Percentiles rank a stretch among this genome's conserved stretches.
Evolutionary conservation across 2,888 invertebrate species (phyloP).

Genomic region (Pterostichus niger): DNA sequence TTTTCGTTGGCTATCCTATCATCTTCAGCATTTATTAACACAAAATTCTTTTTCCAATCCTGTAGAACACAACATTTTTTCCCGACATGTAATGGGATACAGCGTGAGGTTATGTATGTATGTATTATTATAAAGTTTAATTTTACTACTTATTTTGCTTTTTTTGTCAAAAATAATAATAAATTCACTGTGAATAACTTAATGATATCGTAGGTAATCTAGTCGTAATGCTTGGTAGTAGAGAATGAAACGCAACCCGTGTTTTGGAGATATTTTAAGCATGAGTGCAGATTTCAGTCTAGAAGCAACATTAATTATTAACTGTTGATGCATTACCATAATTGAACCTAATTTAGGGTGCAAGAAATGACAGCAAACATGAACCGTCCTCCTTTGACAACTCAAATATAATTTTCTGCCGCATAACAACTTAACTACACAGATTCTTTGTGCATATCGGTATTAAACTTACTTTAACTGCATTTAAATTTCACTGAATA

Average conservation of each 20-base stretch:
- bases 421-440: background rate
- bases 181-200: background rate
- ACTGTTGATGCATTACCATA: constrained; percentile 15
- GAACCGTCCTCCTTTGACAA: constrained; percentile 9
- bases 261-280: constrained; percentile 13
- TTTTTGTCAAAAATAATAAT: too few species aligned
- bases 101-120: too few species aligned
- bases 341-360: constrained; percentile 3
- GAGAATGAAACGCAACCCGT: background rate
- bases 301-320: background rate
- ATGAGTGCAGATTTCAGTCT: constrained; percentile 21
- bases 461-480: background rate
- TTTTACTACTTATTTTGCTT: too few species aligned
- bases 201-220: too few species aligned
- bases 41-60: too few species aligned
- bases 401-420: constrained; percentile 7
- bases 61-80: too few species aligned
- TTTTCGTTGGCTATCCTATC: too few species aligned
- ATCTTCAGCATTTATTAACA: too few species aligned
- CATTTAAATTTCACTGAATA: too few species aligned
- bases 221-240: background rate
- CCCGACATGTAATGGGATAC: too few species aligned
- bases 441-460: constrained; percentile 5
- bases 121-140: too few species aligned
- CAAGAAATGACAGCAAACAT: constrained; percentile 4